Conservation (phyloP, 1,140 invertebrate genomes). For the Scylla paramamosain region DNA sequence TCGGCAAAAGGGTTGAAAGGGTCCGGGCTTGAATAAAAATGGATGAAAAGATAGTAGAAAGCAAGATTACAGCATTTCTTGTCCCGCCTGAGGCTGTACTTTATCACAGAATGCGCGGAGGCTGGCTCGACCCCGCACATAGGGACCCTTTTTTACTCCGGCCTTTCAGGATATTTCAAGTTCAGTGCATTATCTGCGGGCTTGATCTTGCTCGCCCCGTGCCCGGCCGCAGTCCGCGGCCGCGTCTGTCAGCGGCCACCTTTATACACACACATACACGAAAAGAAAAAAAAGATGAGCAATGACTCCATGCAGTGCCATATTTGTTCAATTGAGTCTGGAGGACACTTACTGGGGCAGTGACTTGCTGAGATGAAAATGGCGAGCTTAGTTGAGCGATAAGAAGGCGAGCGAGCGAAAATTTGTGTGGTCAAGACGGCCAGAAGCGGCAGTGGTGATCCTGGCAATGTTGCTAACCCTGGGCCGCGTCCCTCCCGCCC, state of each 20-base stretch:
- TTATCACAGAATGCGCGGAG: conserved; percentile 66
- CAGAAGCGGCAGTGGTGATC: conserved; percentile 16
- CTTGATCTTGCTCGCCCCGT: conserved; percentile 42
- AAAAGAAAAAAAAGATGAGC: background rate
- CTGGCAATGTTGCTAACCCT: conserved; percentile 57
- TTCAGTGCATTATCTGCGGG: conserved; percentile 66
- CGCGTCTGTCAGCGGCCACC: background rate
- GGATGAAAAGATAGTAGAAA: conserved; percentile 69
- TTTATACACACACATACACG: background rate
- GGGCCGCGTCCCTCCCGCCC: conserved; percentile 17
- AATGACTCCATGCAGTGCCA: conserved; percentile 42
- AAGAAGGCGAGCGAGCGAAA: conserved; percentile 44
- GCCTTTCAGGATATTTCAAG: conserved; percentile 71
- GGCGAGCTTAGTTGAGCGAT: conserved; percentile 48
- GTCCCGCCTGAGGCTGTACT: conserved; percentile 60
- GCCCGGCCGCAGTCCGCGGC: background rate
- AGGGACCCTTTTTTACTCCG: conserved; percentile 47
- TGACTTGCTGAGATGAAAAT: background rate
- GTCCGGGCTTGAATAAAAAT: conserved; percentile 62
- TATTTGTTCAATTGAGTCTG: conserved; percentile 22
- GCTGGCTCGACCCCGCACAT: conserved; percentile 46
- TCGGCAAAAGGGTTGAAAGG: conserved; percentile 65
- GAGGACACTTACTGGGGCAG: background rate
- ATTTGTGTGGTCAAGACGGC: conserved; percentile 9
- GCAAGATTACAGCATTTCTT: conserved; percentile 67